A percentile compares a stretch with the other conserved stretches of the same genome.
phyloP scores from a whole-genome alignment of 1,140 invertebrate species.

The Ladona fulva region DNA sequence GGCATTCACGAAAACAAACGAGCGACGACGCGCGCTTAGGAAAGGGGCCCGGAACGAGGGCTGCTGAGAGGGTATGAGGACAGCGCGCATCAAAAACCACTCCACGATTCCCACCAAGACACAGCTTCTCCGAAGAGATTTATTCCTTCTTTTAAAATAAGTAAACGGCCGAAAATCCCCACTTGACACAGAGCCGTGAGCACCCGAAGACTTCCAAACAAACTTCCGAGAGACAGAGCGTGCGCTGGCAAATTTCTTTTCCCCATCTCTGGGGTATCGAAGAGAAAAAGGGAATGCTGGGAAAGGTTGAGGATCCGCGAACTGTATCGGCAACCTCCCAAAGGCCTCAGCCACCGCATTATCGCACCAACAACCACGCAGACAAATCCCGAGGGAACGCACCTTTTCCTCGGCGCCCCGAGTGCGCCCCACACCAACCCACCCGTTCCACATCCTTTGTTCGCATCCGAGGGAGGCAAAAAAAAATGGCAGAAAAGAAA shows the following conservation, averaged over 20 bases:
- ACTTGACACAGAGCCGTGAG: not conserved
- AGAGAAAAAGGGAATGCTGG: not conserved
- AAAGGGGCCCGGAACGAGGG: too few relatives aligned
- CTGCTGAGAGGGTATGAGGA: too few relatives aligned
- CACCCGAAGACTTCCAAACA: not conserved
- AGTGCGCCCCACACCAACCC: not conserved
- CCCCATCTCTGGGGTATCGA: not conserved
- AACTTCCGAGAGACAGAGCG: not conserved
- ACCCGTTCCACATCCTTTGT: not conserved
- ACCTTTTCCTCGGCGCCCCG: not conserved
- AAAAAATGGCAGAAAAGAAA: not conserved
- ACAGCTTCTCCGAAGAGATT: not conserved
- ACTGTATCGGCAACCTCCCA: not conserved
- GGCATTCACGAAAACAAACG: not conserved
- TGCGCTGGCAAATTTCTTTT: not conserved
- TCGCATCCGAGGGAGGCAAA: not conserved
- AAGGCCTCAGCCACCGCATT: not conserved
- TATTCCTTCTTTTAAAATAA: not conserved
- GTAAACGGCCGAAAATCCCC: not conserved
- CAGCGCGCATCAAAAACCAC: not conserved
- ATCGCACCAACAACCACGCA: not conserved
- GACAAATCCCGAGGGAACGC: not conserved
- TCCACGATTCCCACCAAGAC: not conserved
- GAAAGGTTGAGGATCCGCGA: not conserved
- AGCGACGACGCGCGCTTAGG: not conserved